Conservation (phyloP, 2,888 invertebrate genomes). For the Dendrolimus houi region DNA sequence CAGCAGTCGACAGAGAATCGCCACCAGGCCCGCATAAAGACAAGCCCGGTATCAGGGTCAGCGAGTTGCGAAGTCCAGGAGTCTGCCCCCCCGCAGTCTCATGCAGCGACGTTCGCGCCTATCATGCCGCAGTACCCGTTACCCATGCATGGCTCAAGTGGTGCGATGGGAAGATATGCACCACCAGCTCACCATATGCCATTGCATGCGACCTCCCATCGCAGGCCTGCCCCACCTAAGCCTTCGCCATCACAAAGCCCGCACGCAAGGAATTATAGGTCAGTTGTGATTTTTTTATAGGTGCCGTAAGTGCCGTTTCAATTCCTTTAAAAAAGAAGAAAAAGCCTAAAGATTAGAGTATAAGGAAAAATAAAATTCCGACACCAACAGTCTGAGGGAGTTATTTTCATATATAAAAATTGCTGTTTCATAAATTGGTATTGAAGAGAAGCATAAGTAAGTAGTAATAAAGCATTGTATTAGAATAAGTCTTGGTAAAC, state of each 20-base stretch:
- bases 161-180: constrained; percentile 66
- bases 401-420: no score
- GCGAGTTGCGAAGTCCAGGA: constrained; percentile 73
- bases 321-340: no score
- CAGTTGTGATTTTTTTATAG: constrained; percentile 1
- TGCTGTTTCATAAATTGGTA: no score
- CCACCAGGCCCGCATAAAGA: constrained; percentile 62
- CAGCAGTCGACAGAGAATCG: constrained; percentile 56
- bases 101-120: constrained; percentile 59
- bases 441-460: no score
- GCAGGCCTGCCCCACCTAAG: constrained; percentile 64
- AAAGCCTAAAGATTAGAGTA: no score
- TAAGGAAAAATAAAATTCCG: no score
- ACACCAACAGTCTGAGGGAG: no score
- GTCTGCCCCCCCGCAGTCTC: constrained; percentile 68
- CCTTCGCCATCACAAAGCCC: constrained; percentile 73
- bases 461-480: no score
- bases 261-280: constrained; percentile 76
- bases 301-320: no score
- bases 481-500: no score
- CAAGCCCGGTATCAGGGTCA: constrained; percentile 64
- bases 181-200: constrained; percentile 72
- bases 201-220: constrained; percentile 72
- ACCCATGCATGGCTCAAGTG: constrained; percentile 51
- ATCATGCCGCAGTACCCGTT: constrained; percentile 59